Evolutionary conservation across 2,888 invertebrate species (phyloP), one percentile per base, ranked within the genome.

Genomic region (Apamea epomidion): DNA sequence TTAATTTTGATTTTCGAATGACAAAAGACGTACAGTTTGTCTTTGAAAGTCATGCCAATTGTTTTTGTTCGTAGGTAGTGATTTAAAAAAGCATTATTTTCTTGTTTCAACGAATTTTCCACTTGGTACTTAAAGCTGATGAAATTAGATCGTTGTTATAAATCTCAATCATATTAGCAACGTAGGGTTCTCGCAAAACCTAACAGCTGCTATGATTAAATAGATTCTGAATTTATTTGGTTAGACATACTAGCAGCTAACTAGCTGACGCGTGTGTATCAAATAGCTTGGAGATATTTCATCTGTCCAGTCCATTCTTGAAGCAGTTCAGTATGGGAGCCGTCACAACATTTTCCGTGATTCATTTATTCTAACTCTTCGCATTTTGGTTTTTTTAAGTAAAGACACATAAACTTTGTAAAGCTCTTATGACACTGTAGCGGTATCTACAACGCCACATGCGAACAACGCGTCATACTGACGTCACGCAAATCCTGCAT

Each of bases 41-140:
- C 84, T 82, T 84, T 82, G 79, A 73, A 79, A 76, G 42, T 64
- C 64, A 51, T 84, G 84, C 81, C 83, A 85, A 84, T 80, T 79
- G 70, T 72, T 75, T 76, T 78, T 62, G 48, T 58, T 82, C 2
- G 45, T 48, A 65, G 45, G 45, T 48, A 65, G 45, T 60, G 37
- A 64, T 82, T 82, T 76, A 58, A 32, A 76, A 58, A 32, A n/a
- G n/a, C 42, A 75, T 54, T 62, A 45, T 37, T 68, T 51, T 65
- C 51, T 82, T 21, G 21, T 76, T 82, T 58, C 42, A 25, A 74
- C 21, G 0, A n/a, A 62, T 60, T 76, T 75, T 58, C 62, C 18
- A 45, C 76, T 82, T 32, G 32, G 48, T 29, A 51, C 70, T 16
- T 32, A 62, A 18, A 62, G 68, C 68, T 68, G 68, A 37, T 69